Evolutionary conservation across 1,140 invertebrate species (phyloP).

Genomic region (Druon quercuslanigerum): DNA sequence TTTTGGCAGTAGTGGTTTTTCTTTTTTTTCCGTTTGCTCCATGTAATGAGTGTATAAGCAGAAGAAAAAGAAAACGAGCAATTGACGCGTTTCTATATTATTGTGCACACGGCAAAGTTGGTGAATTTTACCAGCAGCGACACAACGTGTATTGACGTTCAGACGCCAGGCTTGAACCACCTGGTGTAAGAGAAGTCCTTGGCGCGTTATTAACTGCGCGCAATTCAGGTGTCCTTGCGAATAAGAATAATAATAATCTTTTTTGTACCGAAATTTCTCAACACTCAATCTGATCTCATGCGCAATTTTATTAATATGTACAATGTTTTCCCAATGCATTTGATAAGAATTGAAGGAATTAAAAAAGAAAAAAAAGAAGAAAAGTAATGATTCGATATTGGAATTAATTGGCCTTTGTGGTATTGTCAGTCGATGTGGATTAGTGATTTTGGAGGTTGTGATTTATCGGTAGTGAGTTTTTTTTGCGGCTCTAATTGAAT

Average conservation of each 20-base stretch:
- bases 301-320: constrained; percentile 55
- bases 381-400: neutral
- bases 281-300: constrained; percentile 62
- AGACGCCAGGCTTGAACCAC: constrained; percentile 66
- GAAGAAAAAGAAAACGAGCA: no score
- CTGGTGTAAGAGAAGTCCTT: constrained; percentile 55
- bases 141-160: constrained; percentile 72
- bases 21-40: no score
- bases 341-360: constrained; percentile 57
- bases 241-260: constrained; percentile 39
- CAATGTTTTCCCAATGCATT: constrained; percentile 56
- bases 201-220: constrained; percentile 56
- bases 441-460: neutral
- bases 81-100: neutral
- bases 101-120: constrained; percentile 42
- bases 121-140: constrained; percentile 71
- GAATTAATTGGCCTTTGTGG: neutral
- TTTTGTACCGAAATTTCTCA: constrained; percentile 65
- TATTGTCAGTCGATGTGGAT: neutral
- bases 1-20: neutral
- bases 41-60: neutral
- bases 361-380: no score
- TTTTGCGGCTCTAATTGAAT: neutral
- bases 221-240: constrained; percentile 60
- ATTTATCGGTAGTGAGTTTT: no score